Percentiles rank a stretch among this genome's conserved stretches.
These are phyloP conservation scores for Pentalonia nigronervosa DNA, from an alignment of 1,140 invertebrate genomes.

Conservation along the genomic window DNA sequence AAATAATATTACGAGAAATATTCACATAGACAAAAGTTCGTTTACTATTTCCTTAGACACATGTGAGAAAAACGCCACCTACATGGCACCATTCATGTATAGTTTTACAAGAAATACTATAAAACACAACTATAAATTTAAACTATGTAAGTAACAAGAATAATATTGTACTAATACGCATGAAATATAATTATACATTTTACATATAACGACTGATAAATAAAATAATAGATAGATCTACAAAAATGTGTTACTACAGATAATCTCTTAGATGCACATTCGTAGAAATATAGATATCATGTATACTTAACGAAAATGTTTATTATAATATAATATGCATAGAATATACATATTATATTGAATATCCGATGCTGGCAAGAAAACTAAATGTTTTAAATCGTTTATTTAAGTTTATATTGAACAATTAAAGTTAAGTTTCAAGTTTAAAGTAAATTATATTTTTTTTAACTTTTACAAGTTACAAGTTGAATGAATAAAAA, in stretches of 20 bases:
- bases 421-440: not conserved
- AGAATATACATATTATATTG: not conserved
- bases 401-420: not conserved
- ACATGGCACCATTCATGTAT: not conserved
- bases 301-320: not conserved
- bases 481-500: not conserved
- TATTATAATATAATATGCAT: not conserved
- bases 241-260: not conserved
- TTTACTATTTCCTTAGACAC: not conserved
- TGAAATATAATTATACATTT: not conserved
- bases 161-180: not conserved
- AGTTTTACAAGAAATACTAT: not conserved
- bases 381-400: not conserved
- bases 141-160: slow-evolving; percentile 5
- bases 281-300: not conserved
- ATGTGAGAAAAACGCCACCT: not conserved
- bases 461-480: not conserved
- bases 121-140: not conserved
- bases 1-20: not conserved
- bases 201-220: not conserved
- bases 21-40: not conserved
- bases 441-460: not conserved
- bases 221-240: not conserved
- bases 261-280: not conserved
- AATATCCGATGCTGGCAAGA: not conserved